phyloP scores from a whole-genome alignment of 2,113 vertebrate genomes.

The Lophochroa leadbeateri region DNA sequence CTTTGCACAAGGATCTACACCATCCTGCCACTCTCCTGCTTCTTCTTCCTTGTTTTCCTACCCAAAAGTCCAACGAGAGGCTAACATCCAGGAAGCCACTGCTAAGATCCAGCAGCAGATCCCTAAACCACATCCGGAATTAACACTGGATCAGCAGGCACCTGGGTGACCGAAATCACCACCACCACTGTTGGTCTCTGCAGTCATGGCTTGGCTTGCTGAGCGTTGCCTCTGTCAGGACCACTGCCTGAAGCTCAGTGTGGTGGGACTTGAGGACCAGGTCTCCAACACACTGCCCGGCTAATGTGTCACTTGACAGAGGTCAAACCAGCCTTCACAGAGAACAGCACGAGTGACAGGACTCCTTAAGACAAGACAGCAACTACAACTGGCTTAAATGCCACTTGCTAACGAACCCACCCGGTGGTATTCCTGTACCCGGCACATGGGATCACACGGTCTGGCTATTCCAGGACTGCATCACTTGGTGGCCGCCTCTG shows the following conservation, averaged over 20 bases:
- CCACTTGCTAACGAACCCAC: fast-evolving
- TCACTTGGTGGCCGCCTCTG: fast-evolving
- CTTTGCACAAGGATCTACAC: no score
- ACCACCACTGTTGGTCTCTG: neutral
- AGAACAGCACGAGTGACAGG: neutral
- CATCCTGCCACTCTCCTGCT: no score
- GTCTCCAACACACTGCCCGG: neutral
- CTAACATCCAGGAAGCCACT: neutral
- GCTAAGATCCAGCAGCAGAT: neutral
- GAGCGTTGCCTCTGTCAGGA: neutral
- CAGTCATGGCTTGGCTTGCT: neutral
- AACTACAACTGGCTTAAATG: neutral
- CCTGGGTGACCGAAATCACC: neutral
- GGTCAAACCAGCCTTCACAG: neutral
- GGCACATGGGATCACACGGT: fast-evolving
- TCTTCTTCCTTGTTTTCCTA: no score
- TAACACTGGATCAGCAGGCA: neutral
- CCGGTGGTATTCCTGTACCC: neutral
- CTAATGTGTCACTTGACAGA: neutral
- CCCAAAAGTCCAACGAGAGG: no score
- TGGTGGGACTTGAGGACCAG: neutral
- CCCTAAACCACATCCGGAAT: neutral
- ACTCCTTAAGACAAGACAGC: neutral
- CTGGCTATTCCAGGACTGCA: neutral
- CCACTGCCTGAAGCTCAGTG: neutral